Conservation (phyloP, 2,888 invertebrate genomes). For the Phlogophora meticulosa region DNA sequence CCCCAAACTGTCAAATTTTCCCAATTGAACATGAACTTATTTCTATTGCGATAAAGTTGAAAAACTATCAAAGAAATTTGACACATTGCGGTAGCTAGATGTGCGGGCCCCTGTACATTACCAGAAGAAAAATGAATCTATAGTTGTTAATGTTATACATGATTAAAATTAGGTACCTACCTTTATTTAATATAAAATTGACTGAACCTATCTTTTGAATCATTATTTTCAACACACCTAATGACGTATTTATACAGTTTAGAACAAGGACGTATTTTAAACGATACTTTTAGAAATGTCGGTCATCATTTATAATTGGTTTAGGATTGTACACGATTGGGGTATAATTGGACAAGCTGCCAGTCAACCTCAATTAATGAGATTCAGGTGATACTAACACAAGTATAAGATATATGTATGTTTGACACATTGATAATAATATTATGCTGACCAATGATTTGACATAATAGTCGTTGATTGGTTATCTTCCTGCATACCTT, state of each 20-base stretch:
- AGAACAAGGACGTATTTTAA: background rate
- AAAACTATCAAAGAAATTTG: too few species aligned
- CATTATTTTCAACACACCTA: background rate
- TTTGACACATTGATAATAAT: slow-evolving; percentile 6
- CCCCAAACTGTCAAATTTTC: too few species aligned
- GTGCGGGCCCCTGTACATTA: too few species aligned
- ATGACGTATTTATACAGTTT: background rate
- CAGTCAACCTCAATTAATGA: slow-evolving; percentile 69
- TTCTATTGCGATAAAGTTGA: too few species aligned
- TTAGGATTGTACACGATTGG: slow-evolving; percentile 67
- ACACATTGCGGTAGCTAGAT: too few species aligned
- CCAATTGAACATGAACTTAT: too few species aligned
- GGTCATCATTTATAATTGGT: slow-evolving; percentile 69
- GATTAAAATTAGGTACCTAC: too few species aligned
- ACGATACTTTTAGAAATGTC: slow-evolving; percentile 36
- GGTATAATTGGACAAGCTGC: slow-evolving; percentile 75
- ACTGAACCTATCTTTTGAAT: background rate
- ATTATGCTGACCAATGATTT: slow-evolving; percentile 8
- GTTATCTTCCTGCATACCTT: slow-evolving; percentile 1
- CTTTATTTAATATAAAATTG: too few species aligned
- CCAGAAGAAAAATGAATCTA: too few species aligned
- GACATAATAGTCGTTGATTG: slow-evolving; percentile 11
- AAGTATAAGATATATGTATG: slow-evolving; percentile 21
- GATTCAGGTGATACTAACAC: slow-evolving; percentile 57
- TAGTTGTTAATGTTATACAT: too few species aligned